These are phyloP conservation scores for Caenorhabditis uteleia DNA, from an alignment of 2,888 invertebrate genomes.

Conservation along the genomic window DNA sequence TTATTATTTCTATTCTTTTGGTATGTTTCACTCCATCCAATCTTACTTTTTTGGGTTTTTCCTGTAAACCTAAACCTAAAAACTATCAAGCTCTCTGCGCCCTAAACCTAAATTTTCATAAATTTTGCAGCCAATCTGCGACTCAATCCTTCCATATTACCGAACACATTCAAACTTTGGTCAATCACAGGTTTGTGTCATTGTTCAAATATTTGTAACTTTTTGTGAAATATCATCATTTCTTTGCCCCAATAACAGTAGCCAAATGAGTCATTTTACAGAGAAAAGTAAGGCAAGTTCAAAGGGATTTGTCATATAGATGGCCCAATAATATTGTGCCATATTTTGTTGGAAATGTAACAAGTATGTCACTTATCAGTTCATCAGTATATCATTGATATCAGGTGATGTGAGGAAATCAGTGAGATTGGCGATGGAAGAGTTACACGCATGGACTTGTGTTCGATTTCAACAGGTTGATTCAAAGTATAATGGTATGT, in stretches of 20 bases:
- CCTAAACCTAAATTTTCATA: background rate
- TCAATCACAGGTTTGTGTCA: constrained; percentile 1
- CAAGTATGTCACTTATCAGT: constrained; percentile 10
- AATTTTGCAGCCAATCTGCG: constrained; percentile 11
- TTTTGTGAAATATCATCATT: no score
- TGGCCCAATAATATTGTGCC: constrained; percentile 38
- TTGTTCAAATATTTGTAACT: no score
- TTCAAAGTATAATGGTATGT: background rate
- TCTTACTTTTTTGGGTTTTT: no score
- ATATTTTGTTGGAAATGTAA: constrained; percentile 32
- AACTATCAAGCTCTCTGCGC: background rate
- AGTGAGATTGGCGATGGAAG: constrained; percentile 29
- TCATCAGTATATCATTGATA: background rate
- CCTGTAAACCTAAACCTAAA: no score
- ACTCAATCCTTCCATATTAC: constrained; percentile 26
- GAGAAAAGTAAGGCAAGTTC: constrained; percentile 41
- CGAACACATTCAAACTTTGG: constrained; percentile 26
- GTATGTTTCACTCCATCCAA: no score
- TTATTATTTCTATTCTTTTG: no score
- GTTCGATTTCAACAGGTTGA: constrained; percentile 15
- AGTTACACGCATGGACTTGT: constrained; percentile 23
- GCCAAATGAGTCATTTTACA: constrained; percentile 3
- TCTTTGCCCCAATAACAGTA: no score
- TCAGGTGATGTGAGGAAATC: constrained; percentile 23
- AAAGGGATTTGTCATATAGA: constrained; percentile 37